A percentile compares a stretch with the other conserved stretches of the same genome.
These are phyloP conservation scores for Maniola hyperantus DNA, from an alignment of 2,888 invertebrate species.

Conservation along the genomic window DNA sequence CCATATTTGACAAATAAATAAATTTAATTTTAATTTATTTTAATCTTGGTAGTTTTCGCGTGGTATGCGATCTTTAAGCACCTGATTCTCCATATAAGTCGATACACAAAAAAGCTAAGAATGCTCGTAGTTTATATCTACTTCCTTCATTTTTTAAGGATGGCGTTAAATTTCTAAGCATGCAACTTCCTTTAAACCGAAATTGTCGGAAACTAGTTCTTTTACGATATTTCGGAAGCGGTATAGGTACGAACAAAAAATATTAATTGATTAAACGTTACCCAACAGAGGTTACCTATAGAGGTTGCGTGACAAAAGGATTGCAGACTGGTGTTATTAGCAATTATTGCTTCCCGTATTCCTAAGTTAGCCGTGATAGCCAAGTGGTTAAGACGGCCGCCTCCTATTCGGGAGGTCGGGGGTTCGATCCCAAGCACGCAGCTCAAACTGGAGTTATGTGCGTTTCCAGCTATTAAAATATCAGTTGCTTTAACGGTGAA, in stretches of 20 bases:
- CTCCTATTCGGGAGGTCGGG: too few species aligned
- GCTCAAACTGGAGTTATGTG: too few species aligned
- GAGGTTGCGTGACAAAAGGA: slow-evolving; percentile 63
- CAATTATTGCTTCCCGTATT: slow-evolving; percentile 55
- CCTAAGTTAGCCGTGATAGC: slow-evolving; percentile 39
- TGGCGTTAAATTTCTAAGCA: slow-evolving; percentile 20
- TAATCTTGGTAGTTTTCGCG: too few species aligned
- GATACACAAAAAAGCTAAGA: slow-evolving; percentile 6
- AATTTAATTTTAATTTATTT: too few species aligned
- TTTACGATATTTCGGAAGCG: slow-evolving; percentile 34
- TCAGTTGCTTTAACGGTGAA: too few species aligned
- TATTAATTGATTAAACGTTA: slow-evolving; percentile 45
- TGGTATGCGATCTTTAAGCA: not conserved
- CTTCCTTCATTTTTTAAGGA: slow-evolving; percentile 20
- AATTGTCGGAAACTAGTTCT: slow-evolving; percentile 27
- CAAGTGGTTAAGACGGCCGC: not conserved
- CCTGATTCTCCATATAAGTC: not conserved
- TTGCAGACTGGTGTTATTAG: slow-evolving; percentile 52
- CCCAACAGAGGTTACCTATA: slow-evolving; percentile 49
- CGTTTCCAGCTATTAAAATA: too few species aligned
- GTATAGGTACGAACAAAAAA: slow-evolving; percentile 31
- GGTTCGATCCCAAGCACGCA: too few species aligned
- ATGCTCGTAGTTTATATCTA: not conserved
- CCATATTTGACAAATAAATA: too few species aligned
- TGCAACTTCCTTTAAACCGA: slow-evolving; percentile 30